A percentile compares a stretch with the other conserved stretches of the same genome.
Conservation (phyloP, 1,140 invertebrate species). For the Thrips palmi region DNA sequence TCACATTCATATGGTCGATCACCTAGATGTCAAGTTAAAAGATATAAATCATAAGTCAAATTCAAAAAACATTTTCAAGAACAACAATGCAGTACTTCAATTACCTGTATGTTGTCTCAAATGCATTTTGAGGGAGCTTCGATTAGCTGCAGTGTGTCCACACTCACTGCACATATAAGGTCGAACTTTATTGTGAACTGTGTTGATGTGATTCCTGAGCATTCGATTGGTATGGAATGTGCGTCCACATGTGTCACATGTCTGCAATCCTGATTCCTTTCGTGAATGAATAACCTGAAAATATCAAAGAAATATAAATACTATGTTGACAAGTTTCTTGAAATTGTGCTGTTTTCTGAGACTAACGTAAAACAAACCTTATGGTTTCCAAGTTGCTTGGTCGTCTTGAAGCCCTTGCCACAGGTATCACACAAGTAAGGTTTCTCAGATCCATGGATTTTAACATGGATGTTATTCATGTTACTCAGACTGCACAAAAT, state of each 20-base stretch:
- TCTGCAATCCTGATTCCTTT: conserved; percentile 19
- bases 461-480: conserved; percentile 43
- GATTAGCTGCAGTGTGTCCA: conserved; percentile 41
- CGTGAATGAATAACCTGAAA: conserved; percentile 19
- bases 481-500: conserved; percentile 33
- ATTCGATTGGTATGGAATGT: conserved; percentile 35
- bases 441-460: conserved; percentile 42
- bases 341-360: conserved; percentile 26
- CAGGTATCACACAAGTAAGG: conserved; percentile 43
- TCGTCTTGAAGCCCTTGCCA: conserved; percentile 56
- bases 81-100: too few species aligned
- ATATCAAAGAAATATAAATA: neutral
- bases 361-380: conserved; percentile 25
- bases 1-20: conserved; percentile 69
- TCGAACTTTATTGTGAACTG: conserved; percentile 45
- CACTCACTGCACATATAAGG: conserved; percentile 53
- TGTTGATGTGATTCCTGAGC: conserved; percentile 38
- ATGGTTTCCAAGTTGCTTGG: conserved; percentile 50
- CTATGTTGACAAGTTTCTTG: too few species aligned
- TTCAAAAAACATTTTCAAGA: neutral
- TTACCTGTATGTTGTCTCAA: conserved; percentile 49
- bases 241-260: conserved; percentile 40
- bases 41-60: conserved; percentile 15
- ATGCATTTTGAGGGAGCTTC: conserved; percentile 46
- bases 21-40: conserved; percentile 24